Percentiles rank a stretch among this genome's conserved stretches.
Conservation (phyloP, 1,140 invertebrate genomes). For the Lepeophtheirus salmonis region DNA sequence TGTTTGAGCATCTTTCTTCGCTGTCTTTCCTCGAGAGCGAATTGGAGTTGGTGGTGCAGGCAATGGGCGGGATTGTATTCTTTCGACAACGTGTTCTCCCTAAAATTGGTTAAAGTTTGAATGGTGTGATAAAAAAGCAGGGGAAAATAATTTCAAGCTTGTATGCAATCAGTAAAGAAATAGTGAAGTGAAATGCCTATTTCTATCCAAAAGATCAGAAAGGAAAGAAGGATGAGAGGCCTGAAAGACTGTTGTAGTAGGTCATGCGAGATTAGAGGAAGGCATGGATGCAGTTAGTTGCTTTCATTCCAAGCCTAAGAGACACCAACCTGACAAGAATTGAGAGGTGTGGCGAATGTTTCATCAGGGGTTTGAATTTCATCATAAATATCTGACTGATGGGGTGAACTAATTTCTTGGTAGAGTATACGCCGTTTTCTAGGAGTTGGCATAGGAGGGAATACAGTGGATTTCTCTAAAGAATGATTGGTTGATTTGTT, state of each 20-base stretch:
- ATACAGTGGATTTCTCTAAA: background rate
- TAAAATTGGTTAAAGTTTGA: too few species aligned
- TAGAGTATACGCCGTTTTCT: background rate
- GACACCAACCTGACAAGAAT: background rate
- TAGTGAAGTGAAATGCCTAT: too few species aligned
- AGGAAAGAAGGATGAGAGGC: too few species aligned
- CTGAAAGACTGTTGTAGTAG: too few species aligned
- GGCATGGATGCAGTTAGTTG: too few species aligned
- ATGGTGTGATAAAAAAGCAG: too few species aligned
- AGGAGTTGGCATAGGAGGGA: background rate
- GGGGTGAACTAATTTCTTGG: background rate
- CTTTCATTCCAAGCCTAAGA: too few species aligned
- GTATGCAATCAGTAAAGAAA: too few species aligned
- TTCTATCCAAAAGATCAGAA: too few species aligned
- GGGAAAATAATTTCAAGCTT: too few species aligned
- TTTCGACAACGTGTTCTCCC: conserved; percentile 1
- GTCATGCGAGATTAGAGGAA: too few species aligned
- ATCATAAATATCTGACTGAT: background rate
- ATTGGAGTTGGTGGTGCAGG: conserved; percentile 4
- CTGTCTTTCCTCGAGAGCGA: background rate
- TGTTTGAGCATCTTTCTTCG: background rate
- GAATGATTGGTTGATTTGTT: background rate
- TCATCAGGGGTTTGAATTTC: background rate
- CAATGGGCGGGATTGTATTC: conserved; percentile 8
- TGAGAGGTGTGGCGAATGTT: background rate